A percentile compares a stretch with the other conserved stretches of the same genome.
These are phyloP conservation scores for Cassiopea xamachana DNA, from an alignment of 30 jellyfish, hydroid and myxozoan genomes.

Conservation along the genomic window DNA sequence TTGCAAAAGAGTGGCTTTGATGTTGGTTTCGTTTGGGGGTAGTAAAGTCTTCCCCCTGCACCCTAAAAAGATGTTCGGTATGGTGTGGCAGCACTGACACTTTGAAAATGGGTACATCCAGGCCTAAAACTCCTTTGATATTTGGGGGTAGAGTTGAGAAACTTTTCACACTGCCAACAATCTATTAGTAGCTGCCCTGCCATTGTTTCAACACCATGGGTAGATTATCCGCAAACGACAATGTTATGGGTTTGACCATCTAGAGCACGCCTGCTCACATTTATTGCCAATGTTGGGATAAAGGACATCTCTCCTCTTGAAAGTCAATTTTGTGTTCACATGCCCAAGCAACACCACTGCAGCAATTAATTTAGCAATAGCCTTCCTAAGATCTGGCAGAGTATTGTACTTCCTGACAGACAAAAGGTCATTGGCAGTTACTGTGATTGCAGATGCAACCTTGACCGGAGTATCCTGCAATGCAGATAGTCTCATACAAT, in stretches of 20 bases:
- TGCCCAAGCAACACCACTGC: too few species aligned
- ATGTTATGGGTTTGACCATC: neutral
- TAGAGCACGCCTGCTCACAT: neutral
- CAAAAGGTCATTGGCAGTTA: neutral
- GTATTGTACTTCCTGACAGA: too few species aligned
- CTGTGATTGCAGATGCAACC: constrained; percentile 13
- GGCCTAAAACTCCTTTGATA: neutral
- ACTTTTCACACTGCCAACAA: neutral
- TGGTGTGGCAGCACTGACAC: neutral
- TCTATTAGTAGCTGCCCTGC: neutral
- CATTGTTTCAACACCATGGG: neutral
- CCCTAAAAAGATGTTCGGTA: neutral
- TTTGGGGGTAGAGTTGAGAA: neutral
- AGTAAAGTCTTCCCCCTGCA: neutral
- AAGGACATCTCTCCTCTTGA: constrained; percentile 5
- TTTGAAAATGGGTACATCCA: neutral
- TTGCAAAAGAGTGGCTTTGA: constrained; percentile 6
- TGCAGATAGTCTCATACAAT: constrained; percentile 6
- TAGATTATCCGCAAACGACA: neutral
- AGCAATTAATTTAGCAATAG: too few species aligned
- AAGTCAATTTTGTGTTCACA: neutral
- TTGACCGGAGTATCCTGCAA: constrained; percentile 23
- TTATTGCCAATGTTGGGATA: constrained; percentile 15
- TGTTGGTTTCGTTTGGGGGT: neutral
- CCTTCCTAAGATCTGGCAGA: too few species aligned